A percentile compares a stretch with the other conserved stretches of the same genome.
These are phyloP conservation scores for Rhinolophus sinicus DNA, from an alignment of 2,113 vertebrate genomes.

Conservation along the genomic window DNA sequence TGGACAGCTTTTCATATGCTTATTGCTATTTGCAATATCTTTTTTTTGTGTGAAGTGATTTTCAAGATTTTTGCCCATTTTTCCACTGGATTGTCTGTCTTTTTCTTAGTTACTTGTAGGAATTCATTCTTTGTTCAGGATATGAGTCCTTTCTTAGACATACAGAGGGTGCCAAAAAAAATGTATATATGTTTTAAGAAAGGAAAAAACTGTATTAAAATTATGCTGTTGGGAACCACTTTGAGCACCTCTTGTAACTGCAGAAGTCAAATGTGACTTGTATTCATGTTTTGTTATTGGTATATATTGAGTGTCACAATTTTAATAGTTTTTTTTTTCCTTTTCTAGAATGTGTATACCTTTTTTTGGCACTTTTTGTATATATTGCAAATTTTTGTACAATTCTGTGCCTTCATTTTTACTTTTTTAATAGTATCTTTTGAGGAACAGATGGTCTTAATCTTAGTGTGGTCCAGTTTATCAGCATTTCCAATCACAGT, in stretches of 20 bases:
- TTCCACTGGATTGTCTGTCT: background rate
- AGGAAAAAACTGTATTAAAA: too few relatives aligned
- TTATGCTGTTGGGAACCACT: too few relatives aligned
- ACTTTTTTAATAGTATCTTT: background rate
- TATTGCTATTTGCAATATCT: background rate
- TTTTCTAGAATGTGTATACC: too few relatives aligned
- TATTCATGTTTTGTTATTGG: too few relatives aligned
- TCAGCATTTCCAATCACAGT: background rate
- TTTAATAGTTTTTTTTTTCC: too few relatives aligned
- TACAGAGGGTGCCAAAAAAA: background rate
- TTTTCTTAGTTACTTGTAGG: slow-evolving; percentile 9
- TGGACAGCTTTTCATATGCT: background rate
- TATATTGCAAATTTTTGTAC: background rate
- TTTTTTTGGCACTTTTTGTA: too few relatives aligned
- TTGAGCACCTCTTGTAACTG: too few relatives aligned
- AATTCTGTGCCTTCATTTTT: background rate
- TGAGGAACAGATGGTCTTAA: background rate
- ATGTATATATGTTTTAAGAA: too few relatives aligned
- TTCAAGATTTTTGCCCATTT: background rate
- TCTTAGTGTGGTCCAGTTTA: background rate
- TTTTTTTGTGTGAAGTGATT: background rate
- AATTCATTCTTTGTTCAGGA: background rate
- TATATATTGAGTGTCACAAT: too few relatives aligned
- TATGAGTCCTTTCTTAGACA: background rate
- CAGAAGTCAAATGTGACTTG: too few relatives aligned